These are phyloP conservation scores for Parazoanthus darwini DNA, from an alignment of 92 coral and sea anemone species.

Conservation along the genomic window DNA sequence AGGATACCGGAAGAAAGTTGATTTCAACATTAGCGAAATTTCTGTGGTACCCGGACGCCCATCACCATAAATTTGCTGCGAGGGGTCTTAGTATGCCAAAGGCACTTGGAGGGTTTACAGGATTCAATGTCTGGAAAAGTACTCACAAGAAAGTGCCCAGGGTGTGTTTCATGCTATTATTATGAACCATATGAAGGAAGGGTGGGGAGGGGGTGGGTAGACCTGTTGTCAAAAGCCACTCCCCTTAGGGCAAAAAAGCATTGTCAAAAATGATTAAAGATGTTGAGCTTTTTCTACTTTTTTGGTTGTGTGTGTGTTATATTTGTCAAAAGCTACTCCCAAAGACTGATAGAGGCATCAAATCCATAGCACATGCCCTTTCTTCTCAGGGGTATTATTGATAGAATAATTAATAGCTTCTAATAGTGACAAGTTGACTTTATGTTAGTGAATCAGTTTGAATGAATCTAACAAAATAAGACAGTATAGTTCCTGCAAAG, in stretches of 20 bases:
- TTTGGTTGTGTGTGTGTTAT: not conserved
- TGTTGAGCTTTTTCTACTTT: not conserved
- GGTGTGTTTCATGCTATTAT: conserved; percentile 10
- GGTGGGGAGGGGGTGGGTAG: not conserved
- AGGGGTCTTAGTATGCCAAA: not conserved
- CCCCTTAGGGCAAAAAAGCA: not conserved
- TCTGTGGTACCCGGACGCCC: conserved; percentile 17
- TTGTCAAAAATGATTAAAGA: not conserved
- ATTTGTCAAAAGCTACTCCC: not conserved
- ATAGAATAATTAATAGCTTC: too few species aligned
- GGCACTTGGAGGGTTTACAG: not conserved
- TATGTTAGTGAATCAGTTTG: too few species aligned
- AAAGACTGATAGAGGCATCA: not conserved
- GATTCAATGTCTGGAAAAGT: not conserved
- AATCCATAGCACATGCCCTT: not conserved
- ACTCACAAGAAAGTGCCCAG: conserved; percentile 15
- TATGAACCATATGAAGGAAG: not conserved
- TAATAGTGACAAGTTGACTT: too few species aligned
- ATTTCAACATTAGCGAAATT: not conserved
- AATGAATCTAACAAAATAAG: too few species aligned
- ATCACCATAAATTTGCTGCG: conserved; percentile 3
- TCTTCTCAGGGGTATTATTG: not conserved
- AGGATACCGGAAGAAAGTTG: conserved; percentile 16
- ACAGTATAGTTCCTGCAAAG: too few species aligned
- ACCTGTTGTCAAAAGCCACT: not conserved